Evolutionary conservation across 1,140 invertebrate genomes (phyloP), one percentile per base, ranked within the genome.

Genomic region (Drosophila virilis): DNA sequence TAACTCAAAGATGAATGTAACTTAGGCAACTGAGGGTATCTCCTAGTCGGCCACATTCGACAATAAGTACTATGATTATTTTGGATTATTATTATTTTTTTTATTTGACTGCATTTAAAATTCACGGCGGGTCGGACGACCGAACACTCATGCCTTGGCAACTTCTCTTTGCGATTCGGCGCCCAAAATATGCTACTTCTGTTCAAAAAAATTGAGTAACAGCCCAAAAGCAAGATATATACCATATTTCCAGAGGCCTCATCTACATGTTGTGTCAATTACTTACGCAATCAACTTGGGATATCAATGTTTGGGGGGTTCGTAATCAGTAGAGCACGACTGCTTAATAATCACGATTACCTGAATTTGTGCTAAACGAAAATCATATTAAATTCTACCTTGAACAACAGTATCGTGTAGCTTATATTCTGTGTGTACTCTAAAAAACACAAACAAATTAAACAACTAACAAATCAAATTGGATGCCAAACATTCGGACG

Each of bases 261-360:
- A 28, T 28, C 22, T 4, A 28, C 22, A 28, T 5, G 22, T 40
- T 28, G 17, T 50, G 22, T 13, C 17, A 51, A 51, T 51, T 51
- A 35, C 12, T 51, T 33, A 35, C 8, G 50, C 15, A 51, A 51
- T 12, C 50, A 51, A 10, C 12, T 50, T 12, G 35, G 35, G 9
- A 4, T 10, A 38, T 55, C 7, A 22, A 22, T 22, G 22, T 2
- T 22, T 17, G 40, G 8, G 12, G 13, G 12, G 10, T 42, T 65
- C 38, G 13, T 42, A 65, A 61, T 50, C 33, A 50, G 15, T 13
- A 37, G 32, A 61, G 17, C 43, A 48, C 45, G 59, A 48, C 45
- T 61, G 15, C 8, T 40, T 40, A 40, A 28, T 32, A 52, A 64
- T 32, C 60, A 42, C 45, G 6, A 8, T 52, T 38, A 37, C 5